Conservation (phyloP, 2,113 vertebrate genomes). For the Sminthopsis crassicaudata region DNA sequence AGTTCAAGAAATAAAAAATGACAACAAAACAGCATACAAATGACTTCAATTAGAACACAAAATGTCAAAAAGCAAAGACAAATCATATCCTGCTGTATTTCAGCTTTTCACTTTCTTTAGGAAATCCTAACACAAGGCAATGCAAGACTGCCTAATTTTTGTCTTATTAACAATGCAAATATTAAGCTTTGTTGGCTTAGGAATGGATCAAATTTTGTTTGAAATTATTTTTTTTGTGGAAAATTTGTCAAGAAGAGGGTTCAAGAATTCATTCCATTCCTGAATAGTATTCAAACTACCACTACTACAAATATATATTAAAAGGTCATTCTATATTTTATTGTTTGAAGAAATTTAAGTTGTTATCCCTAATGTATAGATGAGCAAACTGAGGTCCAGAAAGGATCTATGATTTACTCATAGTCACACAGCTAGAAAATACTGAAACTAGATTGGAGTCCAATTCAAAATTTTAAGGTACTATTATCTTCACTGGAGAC, state of each 20-base stretch:
- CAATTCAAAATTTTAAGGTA: no score
- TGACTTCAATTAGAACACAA: slow-evolving; percentile 2
- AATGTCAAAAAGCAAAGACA: not conserved
- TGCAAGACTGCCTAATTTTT: not conserved
- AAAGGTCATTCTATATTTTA: no score
- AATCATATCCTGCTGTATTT: not conserved
- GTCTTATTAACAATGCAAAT: slow-evolving; percentile 4
- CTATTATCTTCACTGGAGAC: no score
- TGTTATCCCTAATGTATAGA: no score
- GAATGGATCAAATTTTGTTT: not conserved
- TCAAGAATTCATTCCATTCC: not conserved
- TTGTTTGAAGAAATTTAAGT: no score
- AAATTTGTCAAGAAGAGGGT: slow-evolving; percentile 31
- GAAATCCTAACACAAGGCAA: not conserved
- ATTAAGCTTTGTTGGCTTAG: not conserved
- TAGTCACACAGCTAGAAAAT: not conserved
- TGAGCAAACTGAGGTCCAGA: no score
- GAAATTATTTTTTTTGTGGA: slow-evolving; percentile 20
- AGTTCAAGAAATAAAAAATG: slow-evolving; percentile 21
- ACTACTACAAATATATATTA: no score
- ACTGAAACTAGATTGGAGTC: not conserved
- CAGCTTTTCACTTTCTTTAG: not conserved
- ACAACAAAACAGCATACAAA: slow-evolving; percentile 16
- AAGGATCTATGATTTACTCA: not conserved
- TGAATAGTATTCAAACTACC: no score